Evolutionary conservation across 1,140 invertebrate species (phyloP).

Genomic region (Drosophila eugracilis): DNA sequence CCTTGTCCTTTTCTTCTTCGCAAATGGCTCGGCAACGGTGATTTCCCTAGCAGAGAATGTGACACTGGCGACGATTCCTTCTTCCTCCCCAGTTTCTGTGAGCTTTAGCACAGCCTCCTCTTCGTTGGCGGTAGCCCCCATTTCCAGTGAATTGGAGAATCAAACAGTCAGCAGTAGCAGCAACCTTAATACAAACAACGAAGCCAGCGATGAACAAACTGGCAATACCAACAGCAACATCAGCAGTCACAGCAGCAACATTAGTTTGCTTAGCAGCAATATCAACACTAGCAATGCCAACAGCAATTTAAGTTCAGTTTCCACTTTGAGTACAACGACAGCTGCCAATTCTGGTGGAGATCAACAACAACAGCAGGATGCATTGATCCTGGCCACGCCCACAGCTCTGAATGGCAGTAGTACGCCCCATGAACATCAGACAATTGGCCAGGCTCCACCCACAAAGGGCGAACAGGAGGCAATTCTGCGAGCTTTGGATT

Average conservation of each 20-base stretch:
- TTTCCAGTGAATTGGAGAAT: not conserved
- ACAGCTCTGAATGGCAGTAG: slow-evolving; percentile 18
- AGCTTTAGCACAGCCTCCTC: slow-evolving; percentile 31
- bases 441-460: slow-evolving; percentile 82
- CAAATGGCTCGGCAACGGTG: slow-evolving; percentile 28
- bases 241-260: slow-evolving; percentile 12
- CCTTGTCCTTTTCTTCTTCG: slow-evolving; percentile 11
- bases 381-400: slow-evolving; percentile 15
- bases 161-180: slow-evolving; percentile 12
- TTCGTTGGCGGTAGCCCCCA: not conserved
- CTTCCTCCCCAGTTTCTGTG: slow-evolving; percentile 12
- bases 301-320: slow-evolving; percentile 3
- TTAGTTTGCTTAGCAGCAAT: slow-evolving; percentile 16
- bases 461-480: slow-evolving; percentile 86
- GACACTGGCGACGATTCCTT: slow-evolving; percentile 25
- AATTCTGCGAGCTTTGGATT: slow-evolving; percentile 88
- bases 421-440: slow-evolving; percentile 52
- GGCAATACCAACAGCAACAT: slow-evolving; percentile 25
- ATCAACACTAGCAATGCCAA: slow-evolving; percentile 10
- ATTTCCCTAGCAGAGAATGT: slow-evolving; percentile 40
- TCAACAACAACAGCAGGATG: slow-evolving; percentile 22
- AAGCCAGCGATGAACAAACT: slow-evolving; percentile 51
- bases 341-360: not conserved
- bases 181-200: slow-evolving; percentile 27
- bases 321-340: slow-evolving; percentile 6